These are phyloP conservation scores for Zaprionus gabonicus DNA, from an alignment of 1,140 invertebrate genomes.

Conservation along the genomic window DNA sequence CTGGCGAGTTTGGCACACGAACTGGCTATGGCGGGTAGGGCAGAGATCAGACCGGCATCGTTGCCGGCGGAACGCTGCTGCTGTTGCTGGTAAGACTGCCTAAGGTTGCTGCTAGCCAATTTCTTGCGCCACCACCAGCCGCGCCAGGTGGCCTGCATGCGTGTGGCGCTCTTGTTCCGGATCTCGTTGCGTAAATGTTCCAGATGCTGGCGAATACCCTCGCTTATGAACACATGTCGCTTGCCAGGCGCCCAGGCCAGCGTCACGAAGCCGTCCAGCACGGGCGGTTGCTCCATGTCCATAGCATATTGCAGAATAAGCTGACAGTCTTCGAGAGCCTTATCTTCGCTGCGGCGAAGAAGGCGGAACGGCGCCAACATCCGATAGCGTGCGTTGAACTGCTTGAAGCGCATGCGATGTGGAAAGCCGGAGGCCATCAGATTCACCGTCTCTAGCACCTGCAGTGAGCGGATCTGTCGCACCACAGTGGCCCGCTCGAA, in stretches of 20 bases:
- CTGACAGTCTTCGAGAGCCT: constrained; percentile 92
- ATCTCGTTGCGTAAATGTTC: constrained; percentile 92
- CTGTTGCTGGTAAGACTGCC: constrained; percentile 26
- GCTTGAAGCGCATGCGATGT: constrained; percentile 97
- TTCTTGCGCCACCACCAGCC: constrained; percentile 90
- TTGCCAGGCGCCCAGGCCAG: constrained; percentile 92
- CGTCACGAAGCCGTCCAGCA: constrained; percentile 78
- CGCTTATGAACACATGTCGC: constrained; percentile 96
- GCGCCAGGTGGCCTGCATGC: constrained; percentile 93
- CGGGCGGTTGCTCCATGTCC: constrained; percentile 84
- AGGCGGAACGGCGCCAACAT: constrained; percentile 91
- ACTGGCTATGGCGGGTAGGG: constrained; percentile 27
- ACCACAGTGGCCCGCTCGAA: constrained; percentile 93
- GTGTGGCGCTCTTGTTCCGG: constrained; percentile 90
- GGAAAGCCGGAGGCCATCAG: constrained; percentile 97
- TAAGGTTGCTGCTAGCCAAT: constrained; percentile 86
- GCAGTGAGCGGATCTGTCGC: constrained; percentile 92
- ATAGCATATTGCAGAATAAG: constrained; percentile 89
- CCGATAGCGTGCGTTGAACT: constrained; percentile 94
- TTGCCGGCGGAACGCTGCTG: constrained; percentile 23
- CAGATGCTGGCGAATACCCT: constrained; percentile 94
- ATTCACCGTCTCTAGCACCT: constrained; percentile 97
- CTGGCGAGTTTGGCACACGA: constrained; percentile 40
- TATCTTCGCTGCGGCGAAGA: constrained; percentile 91
- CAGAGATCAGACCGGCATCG: constrained; percentile 22